These are phyloP conservation scores for Butastur rufipennis DNA, from an alignment of 2,113 vertebrate genomes.

Conservation along the genomic window DNA sequence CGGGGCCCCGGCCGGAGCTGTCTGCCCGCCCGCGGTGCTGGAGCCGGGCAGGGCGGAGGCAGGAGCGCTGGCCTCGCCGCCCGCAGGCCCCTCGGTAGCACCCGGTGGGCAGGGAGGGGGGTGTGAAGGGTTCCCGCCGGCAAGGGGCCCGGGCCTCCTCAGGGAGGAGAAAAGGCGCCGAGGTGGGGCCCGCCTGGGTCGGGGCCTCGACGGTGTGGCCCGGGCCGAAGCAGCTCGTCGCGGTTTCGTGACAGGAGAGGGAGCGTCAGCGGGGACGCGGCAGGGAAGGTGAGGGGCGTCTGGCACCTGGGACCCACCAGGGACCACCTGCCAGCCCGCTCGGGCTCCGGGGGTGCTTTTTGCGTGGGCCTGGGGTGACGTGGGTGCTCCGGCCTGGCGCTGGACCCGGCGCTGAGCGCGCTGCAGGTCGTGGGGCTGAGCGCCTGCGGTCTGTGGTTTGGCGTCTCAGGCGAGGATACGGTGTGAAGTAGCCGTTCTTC, in stretches of 20 bases:
- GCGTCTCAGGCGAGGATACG: fast-evolving
- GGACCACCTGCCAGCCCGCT: background rate
- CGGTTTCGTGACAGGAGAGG: background rate
- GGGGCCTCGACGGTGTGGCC: background rate
- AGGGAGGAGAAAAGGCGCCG: background rate
- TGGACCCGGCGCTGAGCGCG: background rate
- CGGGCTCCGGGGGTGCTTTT: background rate
- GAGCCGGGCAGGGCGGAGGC: background rate
- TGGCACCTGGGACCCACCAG: too few species aligned
- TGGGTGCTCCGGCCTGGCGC: fast-evolving
- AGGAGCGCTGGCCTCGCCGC: background rate
- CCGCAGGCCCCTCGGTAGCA: fast-evolving
- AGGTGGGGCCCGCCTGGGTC: background rate
- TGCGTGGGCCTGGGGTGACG: fast-evolving
- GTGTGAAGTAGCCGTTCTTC: background rate
- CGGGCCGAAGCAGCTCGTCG: fast-evolving
- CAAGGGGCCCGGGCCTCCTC: background rate
- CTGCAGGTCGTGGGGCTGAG: background rate
- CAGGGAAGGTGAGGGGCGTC: background rate
- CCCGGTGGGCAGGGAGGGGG: background rate
- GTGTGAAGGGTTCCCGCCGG: background rate
- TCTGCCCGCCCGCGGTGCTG: too few species aligned
- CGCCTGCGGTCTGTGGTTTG: fast-evolving
- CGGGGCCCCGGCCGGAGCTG: too few species aligned
- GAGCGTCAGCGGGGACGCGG: background rate